Conservation (phyloP, 2,797 vertebrate genomes). For the Paratrypauchen microcephalus region DNA sequence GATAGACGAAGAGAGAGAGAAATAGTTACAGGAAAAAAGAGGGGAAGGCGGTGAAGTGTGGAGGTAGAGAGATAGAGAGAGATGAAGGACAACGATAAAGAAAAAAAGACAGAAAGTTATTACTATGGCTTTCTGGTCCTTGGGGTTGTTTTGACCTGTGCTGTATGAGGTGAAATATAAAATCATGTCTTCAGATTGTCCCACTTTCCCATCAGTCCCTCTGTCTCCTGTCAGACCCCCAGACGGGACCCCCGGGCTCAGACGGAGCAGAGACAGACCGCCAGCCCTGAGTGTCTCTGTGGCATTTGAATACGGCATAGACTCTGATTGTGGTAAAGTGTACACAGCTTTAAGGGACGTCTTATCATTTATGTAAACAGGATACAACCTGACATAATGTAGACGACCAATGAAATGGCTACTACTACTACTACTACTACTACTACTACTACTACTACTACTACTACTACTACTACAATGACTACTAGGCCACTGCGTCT, state of each 20-base stretch:
- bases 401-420: not conserved
- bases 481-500: not conserved
- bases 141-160: constrained; percentile 60
- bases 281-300: constrained; percentile 26
- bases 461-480: not conserved
- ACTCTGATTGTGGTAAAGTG: constrained; percentile 31
- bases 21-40: not conserved
- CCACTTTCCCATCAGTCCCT: constrained; percentile 58
- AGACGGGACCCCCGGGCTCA: constrained; percentile 52
- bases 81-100: constrained; percentile 12
- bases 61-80: constrained; percentile 17
- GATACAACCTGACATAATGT: not conserved
- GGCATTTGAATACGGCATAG: constrained; percentile 55
- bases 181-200: constrained; percentile 71
- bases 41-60: constrained; percentile 37
- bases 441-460: not conserved
- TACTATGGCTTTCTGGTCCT: constrained; percentile 58
- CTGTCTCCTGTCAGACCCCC: constrained; percentile 58
- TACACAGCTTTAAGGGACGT: constrained; percentile 9
- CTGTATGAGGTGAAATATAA: constrained; percentile 65
- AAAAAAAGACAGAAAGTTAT: constrained; percentile 49
- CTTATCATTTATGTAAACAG: constrained; percentile 11
- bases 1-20: not conserved
- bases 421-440: not conserved
- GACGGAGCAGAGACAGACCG: constrained; percentile 47